Percentiles rank a stretch among this genome's conserved stretches.
These are phyloP conservation scores for Cotesia vestalis DNA, from an alignment of 1,140 invertebrate species.

Conservation along the genomic window DNA sequence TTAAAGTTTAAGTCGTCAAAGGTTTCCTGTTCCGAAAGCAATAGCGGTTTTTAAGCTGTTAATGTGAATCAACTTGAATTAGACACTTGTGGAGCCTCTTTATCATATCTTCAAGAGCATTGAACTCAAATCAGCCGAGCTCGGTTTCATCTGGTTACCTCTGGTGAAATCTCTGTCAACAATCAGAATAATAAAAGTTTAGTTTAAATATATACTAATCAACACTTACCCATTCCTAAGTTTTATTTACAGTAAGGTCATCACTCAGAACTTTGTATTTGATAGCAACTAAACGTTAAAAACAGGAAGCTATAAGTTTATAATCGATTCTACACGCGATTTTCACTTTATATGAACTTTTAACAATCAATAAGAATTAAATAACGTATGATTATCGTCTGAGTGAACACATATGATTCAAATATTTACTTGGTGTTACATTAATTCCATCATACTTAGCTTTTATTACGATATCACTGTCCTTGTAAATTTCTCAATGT, in stretches of 20 bases:
- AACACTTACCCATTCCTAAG: too few species aligned
- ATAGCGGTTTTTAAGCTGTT: conserved; percentile 2
- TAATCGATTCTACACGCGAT: conserved; percentile 7
- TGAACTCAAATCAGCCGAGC: conserved; percentile 12
- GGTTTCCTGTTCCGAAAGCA: neutral
- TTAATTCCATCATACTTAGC: neutral
- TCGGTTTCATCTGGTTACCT: conserved; percentile 14
- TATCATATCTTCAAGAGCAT: conserved; percentile 14
- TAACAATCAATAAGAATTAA: conserved; percentile 13
- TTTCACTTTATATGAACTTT: neutral
- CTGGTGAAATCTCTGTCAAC: neutral
- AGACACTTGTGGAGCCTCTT: conserved; percentile 26
- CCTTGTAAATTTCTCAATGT: conserved; percentile 4
- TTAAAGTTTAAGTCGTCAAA: too few species aligned
- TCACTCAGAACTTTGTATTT: neutral
- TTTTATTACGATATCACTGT: neutral
- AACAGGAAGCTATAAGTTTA: neutral
- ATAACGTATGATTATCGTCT: conserved; percentile 20
- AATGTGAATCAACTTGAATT: conserved; percentile 9
- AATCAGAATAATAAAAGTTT: neutral
- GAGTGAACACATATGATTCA: conserved; percentile 5
- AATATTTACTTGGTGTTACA: neutral
- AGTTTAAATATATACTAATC: neutral
- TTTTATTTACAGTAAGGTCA: neutral
- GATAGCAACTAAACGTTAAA: neutral